Percentiles rank a stretch among this genome's conserved stretches.
Conservation (phyloP, 2,888 invertebrate species). For the Cantharis lateralis region DNA sequence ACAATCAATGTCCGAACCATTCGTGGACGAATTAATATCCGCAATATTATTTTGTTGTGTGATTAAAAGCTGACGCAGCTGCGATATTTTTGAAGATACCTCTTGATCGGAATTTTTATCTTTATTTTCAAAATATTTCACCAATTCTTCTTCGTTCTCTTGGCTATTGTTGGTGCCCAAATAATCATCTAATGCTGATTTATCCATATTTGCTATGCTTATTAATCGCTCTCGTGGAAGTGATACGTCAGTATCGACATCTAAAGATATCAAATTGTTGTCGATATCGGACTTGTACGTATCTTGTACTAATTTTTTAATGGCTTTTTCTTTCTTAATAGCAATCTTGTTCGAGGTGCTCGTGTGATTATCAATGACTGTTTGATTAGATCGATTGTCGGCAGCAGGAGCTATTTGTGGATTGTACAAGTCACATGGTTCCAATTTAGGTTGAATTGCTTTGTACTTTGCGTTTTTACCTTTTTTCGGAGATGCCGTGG, state of each 20-base stretch:
- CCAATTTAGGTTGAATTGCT: slow-evolving; percentile 59
- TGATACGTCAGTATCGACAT: slow-evolving; percentile 32
- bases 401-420: slow-evolving; percentile 42
- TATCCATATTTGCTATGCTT: slow-evolving; percentile 77
- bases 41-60: slow-evolving; percentile 61
- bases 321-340: slow-evolving; percentile 38
- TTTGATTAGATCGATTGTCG: slow-evolving; percentile 52
- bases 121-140: slow-evolving; percentile 78
- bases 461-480: slow-evolving; percentile 56
- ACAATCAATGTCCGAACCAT: slow-evolving; percentile 28
- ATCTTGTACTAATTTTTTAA: slow-evolving; percentile 31
- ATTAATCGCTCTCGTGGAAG: slow-evolving; percentile 67
- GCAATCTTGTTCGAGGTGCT: slow-evolving; percentile 25
- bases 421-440: slow-evolving; percentile 55
- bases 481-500: slow-evolving; percentile 36
- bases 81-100: slow-evolving; percentile 66
- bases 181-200: slow-evolving; percentile 82
- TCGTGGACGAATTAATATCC: background rate
- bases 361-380: slow-evolving; percentile 34
- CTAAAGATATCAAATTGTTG: slow-evolving; percentile 16
- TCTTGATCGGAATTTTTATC: slow-evolving; percentile 44
- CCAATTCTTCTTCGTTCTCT: slow-evolving; percentile 82
- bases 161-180: slow-evolving; percentile 76
- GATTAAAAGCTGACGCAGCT: slow-evolving; percentile 68
- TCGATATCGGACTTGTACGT: slow-evolving; percentile 20